Base-by-base conservation (phyloP, 2,113 vertebrate species). In the Microcebus tavaratra region DNA sequence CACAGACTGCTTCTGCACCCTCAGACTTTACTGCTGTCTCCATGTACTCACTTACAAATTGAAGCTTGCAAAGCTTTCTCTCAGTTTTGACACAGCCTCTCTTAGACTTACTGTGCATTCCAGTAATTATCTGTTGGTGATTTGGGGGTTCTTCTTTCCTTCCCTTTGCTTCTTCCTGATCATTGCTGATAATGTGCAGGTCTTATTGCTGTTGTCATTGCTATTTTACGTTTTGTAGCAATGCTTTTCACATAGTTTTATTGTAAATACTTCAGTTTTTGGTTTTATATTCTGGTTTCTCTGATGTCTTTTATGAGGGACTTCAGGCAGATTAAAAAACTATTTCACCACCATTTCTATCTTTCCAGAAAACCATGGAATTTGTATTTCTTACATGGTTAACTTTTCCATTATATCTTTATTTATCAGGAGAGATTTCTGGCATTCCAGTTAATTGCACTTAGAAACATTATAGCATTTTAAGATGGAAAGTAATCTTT, bases 261-360 rank as follows among this genome's bases (percentile, higher is more conserved):
- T 89, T 96, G 42, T 88, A 42, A 48, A 65, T 68, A 3, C n/a
- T 90, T 82, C 39, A 79, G 36, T 65, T 95, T 93, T 81, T 65
- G 42, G 4, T 70, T 93, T 88, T 82, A 39, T 85, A 4, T 45
- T 65, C 11, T 68, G 34, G n/a, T 57, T 73, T 82, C 27, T 91
- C 55, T 39, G 13, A 85, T 76, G 11, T 78, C 42, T 80, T 80
- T 88, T 61, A 42, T 87, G 15, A 36, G 14, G 7, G 5, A n/a
- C 36, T 86, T 92, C 25, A 83, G n/a, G n/a, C 39, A 87, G 45
- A 87, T 61, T 86, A 36, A 91, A 80, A 83, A 83, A 70, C 53
- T 34, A 57, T 42, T 72, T 72, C 39, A 70, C n/a, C 34, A 50
- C 14, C 48, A n/a, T 79, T 86, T 88, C 34, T 83, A 8, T 95